phyloP scores from a whole-genome alignment of 2,888 invertebrate genomes.

The Watsonalla cultraria region DNA sequence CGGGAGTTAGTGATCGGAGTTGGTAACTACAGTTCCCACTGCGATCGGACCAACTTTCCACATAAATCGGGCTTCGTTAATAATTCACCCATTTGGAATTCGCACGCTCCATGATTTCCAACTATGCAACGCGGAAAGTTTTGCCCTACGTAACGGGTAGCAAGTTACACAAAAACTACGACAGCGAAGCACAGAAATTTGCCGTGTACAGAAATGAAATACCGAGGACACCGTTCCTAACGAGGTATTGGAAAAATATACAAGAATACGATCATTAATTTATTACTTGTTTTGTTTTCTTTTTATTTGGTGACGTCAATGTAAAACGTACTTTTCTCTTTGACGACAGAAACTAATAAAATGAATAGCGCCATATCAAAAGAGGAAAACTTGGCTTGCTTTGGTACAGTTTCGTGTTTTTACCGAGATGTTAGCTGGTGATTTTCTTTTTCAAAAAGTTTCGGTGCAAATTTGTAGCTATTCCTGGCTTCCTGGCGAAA shows the following conservation, averaged over 20 bases:
- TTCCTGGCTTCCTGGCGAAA: neutral
- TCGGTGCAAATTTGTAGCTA: too few species aligned
- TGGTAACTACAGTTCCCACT: constrained; percentile 47
- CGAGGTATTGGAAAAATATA: constrained; percentile 19
- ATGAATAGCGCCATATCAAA: too few species aligned
- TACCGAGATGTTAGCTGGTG: too few species aligned
- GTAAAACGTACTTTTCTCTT: constrained; percentile 4
- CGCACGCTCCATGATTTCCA: constrained; percentile 24
- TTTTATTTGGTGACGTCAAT: constrained; percentile 6
- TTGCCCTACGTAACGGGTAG: constrained; percentile 10
- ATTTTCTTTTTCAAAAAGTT: too few species aligned
- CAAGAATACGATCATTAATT: constrained; percentile 13
- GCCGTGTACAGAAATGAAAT: constrained; percentile 12
- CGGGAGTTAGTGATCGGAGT: constrained; percentile 27
- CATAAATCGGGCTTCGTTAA: constrained; percentile 61
- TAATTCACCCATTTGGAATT: constrained; percentile 53
- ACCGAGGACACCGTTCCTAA: constrained; percentile 18
- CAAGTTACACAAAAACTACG: constrained; percentile 13
- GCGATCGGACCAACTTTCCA: constrained; percentile 46
- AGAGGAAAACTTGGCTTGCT: too few species aligned
- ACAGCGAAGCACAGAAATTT: constrained; percentile 11
- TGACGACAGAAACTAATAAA: neutral
- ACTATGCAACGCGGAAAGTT: constrained; percentile 15
- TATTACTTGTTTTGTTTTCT: constrained; percentile 9
- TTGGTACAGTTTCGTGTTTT: too few species aligned